A percentile compares a stretch with the other conserved stretches of the same genome.
Evolutionary conservation across 53 echinoderm and acorn worm genomes (phyloP).

Genomic region (Patiria pectinifera): DNA sequence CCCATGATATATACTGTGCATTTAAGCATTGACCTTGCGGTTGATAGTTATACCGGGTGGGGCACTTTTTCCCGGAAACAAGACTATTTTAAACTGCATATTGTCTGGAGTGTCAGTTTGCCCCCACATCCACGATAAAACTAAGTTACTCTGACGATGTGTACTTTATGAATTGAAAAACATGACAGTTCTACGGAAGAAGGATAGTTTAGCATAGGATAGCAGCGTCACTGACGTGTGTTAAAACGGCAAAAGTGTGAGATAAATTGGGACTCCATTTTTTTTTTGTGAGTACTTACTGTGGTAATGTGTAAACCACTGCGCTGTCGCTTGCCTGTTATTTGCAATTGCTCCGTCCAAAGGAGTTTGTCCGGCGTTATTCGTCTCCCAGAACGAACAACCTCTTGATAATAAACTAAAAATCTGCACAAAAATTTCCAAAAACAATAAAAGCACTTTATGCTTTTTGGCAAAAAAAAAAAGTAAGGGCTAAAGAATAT

Average conservation of each 20-base stretch:
- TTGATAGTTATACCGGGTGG: not conserved
- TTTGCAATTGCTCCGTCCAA: conserved; percentile 21
- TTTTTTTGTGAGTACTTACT: conserved; percentile 34
- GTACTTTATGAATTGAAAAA: too few relatives aligned
- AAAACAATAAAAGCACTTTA: not conserved
- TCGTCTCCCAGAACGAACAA: conserved; percentile 27
- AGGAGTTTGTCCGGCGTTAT: conserved; percentile 12
- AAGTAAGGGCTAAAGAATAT: not conserved
- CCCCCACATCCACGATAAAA: too few relatives aligned
- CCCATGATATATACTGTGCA: too few relatives aligned
- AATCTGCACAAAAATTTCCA: not conserved
- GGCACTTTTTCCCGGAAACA: not conserved
- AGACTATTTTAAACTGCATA: not conserved
- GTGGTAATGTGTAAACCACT: conserved; percentile 40
- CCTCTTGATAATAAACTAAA: conserved; percentile 45
- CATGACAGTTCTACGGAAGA: too few relatives aligned
- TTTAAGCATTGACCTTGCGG: not conserved
- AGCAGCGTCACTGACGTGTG: too few relatives aligned
- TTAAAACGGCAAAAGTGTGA: too few relatives aligned
- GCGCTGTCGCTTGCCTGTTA: not conserved
- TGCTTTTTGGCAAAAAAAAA: not conserved
- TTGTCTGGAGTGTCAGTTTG: not conserved
- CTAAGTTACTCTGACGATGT: too few relatives aligned
- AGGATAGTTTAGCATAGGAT: too few relatives aligned
- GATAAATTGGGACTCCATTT: too few relatives aligned